Conservation (phyloP, 2,888 invertebrate genomes). For the Mycalesis mineus region DNA sequence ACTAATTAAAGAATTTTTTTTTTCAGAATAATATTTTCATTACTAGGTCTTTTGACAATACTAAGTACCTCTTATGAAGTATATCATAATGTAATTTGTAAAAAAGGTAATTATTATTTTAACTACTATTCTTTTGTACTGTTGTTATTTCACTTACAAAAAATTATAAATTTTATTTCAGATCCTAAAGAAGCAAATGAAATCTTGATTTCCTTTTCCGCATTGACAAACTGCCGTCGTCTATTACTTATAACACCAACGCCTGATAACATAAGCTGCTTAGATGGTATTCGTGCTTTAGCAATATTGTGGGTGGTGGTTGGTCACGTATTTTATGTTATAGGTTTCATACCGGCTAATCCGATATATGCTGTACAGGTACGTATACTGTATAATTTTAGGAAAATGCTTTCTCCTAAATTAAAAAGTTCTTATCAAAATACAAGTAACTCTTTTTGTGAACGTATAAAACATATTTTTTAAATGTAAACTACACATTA, state of each 20-base stretch:
- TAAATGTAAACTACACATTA: too few relatives aligned
- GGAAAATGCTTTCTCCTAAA: too few relatives aligned
- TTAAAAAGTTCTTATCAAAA: too few relatives aligned
- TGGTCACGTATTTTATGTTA: slow-evolving; percentile 13
- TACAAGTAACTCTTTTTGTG: too few relatives aligned
- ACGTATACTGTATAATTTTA: background rate
- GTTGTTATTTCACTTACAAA: too few relatives aligned
- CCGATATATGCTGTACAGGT: background rate
- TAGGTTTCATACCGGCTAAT: slow-evolving; percentile 10
- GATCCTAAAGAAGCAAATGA: slow-evolving; percentile 36
- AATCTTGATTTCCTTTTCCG: slow-evolving; percentile 14
- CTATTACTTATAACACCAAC: slow-evolving; percentile 3
- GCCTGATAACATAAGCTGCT: slow-evolving; percentile 8
- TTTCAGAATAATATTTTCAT: slow-evolving; percentile 31
- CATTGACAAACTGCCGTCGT: slow-evolving; percentile 10
- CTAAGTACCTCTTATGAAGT: slow-evolving; percentile 32
- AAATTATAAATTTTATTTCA: slow-evolving; percentile 34
- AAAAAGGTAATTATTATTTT: slow-evolving; percentile 9
- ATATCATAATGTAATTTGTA: slow-evolving; percentile 22
- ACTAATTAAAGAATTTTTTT: background rate
- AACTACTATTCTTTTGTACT: too few relatives aligned
- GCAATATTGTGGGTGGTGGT: slow-evolving; percentile 19
- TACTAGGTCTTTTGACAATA: slow-evolving; percentile 30
- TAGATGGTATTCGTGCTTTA: slow-evolving; percentile 17
- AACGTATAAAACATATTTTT: too few relatives aligned